These are phyloP conservation scores for Mastigias papua DNA, from an alignment of 30 jellyfish, hydroid and myxozoan genomes.

Conservation along the genomic window DNA sequence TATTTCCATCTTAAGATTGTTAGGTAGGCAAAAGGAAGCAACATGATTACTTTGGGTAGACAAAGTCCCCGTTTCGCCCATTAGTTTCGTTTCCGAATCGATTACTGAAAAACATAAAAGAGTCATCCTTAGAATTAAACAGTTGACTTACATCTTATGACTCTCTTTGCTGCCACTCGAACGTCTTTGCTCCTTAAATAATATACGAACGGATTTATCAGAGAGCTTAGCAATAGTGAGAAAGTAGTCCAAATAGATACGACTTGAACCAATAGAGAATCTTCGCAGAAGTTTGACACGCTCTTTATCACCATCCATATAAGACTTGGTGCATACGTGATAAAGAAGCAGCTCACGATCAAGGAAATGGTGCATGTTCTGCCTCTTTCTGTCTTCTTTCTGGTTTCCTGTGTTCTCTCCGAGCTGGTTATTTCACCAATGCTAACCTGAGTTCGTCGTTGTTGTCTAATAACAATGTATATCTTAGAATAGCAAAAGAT, in stretches of 20 bases:
- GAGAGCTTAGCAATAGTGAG: neutral
- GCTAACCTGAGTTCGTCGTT: neutral
- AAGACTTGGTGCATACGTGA: slow-evolving; percentile 16
- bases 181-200: slow-evolving; percentile 26
- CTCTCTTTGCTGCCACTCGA: slow-evolving; percentile 18
- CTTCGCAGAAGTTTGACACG: neutral
- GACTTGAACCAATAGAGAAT: too few relatives aligned
- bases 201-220: slow-evolving; percentile 30
- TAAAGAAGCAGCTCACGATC: slow-evolving; percentile 7
- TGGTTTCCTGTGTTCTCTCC: neutral
- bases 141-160: neutral
- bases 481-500: slow-evolving; percentile 12
- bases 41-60: too few relatives aligned
- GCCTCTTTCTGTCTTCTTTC: slow-evolving; percentile 15
- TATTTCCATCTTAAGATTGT: too few relatives aligned
- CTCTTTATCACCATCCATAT: neutral
- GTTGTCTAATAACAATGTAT: slow-evolving; percentile 22
- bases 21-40: too few relatives aligned
- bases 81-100: too few relatives aligned
- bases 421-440: slow-evolving; percentile 13
- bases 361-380: slow-evolving; percentile 22
- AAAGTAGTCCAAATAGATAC: slow-evolving; percentile 33
- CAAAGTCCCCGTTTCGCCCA: too few relatives aligned
- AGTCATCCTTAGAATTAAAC: too few relatives aligned
- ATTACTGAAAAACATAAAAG: too few relatives aligned